Evolutionary conservation across 2,797 vertebrate species (phyloP).

Genomic region (Crotalus adamanteus): DNA sequence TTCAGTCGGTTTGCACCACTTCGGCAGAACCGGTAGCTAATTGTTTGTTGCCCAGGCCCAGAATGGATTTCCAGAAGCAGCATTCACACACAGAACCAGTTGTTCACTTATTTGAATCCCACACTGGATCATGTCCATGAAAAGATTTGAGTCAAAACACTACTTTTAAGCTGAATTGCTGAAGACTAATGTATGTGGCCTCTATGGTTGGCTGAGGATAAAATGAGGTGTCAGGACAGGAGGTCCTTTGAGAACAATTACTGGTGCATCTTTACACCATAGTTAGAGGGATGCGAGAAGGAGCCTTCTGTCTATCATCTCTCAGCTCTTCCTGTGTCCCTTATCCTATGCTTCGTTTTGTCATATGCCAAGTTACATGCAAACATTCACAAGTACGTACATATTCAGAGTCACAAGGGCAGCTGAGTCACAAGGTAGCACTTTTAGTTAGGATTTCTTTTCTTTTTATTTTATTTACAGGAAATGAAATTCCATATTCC

Average conservation of each 20-base stretch:
- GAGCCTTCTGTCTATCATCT: neutral
- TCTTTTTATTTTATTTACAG: neutral
- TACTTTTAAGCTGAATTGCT: neutral
- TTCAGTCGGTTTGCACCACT: too few species aligned
- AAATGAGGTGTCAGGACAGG: neutral
- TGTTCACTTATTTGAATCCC: too few species aligned
- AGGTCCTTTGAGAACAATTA: neutral
- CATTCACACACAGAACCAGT: too few species aligned
- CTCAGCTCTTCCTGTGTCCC: neutral
- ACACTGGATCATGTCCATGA: neutral
- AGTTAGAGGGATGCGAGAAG: neutral
- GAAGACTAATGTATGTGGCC: neutral
- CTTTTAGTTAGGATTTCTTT: neutral
- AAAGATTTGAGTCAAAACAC: neutral
- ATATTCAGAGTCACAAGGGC: neutral
- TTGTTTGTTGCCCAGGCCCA: too few species aligned
- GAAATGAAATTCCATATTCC: neutral
- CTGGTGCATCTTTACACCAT: neutral
- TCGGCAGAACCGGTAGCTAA: too few species aligned
- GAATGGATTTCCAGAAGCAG: too few species aligned
- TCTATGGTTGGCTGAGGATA: neutral
- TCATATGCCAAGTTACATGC: neutral
- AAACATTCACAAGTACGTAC: neutral
- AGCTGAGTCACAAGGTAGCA: neutral
- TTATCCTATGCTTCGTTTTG: neutral